Evolutionary conservation across 2,888 invertebrate genomes (phyloP).

Genomic region (Troides aeacus): DNA sequence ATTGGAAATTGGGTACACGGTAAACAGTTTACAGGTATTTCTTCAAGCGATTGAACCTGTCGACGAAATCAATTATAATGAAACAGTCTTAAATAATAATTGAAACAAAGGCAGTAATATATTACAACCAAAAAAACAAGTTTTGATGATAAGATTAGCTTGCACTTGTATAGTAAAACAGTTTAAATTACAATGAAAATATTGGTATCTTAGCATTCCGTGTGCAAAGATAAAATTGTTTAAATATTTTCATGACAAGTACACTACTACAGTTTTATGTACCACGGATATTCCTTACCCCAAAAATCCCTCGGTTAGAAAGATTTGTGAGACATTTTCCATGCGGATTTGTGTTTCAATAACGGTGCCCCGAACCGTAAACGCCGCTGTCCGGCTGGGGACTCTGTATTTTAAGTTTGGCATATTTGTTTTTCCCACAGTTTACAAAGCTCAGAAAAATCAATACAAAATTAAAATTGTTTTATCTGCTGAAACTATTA

Average conservation of each 20-base stretch:
- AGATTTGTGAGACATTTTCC: background rate
- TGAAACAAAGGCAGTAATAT: background rate
- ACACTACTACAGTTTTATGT: background rate
- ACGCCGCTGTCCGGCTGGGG: background rate
- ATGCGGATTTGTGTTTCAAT: constrained; percentile 1
- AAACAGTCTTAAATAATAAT: background rate
- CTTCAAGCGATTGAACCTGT: background rate
- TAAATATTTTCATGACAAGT: too few species aligned
- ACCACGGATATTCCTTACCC: background rate
- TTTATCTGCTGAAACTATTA: too few species aligned
- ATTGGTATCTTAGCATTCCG: too few species aligned
- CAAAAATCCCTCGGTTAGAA: background rate
- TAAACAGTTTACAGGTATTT: too few species aligned
- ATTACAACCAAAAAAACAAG: background rate
- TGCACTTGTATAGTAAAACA: too few species aligned
- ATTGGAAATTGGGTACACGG: background rate
- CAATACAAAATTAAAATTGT: background rate
- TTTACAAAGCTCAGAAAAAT: constrained; percentile 2
- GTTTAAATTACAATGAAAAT: too few species aligned
- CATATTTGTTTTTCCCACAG: background rate
- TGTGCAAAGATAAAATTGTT: too few species aligned
- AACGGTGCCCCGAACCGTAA: background rate
- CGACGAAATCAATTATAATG: background rate
- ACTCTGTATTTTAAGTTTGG: background rate
- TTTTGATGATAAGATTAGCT: too few species aligned